Conservation (phyloP, 2,797 vertebrate genomes). For the Chloroceryle amazona region DNA sequence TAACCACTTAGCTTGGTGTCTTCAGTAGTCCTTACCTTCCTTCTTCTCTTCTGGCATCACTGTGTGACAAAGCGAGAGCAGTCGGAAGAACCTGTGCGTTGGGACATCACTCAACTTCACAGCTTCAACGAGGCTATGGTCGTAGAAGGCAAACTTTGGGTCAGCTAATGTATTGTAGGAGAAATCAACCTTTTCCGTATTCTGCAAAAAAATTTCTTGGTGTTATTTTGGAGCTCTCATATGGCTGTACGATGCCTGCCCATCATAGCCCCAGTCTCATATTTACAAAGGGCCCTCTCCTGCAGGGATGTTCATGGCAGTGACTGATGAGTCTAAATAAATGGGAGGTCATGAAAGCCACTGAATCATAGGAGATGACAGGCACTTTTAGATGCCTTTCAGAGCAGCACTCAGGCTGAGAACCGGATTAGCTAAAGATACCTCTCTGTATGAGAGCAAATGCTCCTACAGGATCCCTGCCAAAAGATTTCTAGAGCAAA, state of each 20-base stretch:
- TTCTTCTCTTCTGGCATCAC: conserved; percentile 94
- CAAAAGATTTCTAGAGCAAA: neutral
- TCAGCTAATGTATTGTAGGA: conserved; percentile 90
- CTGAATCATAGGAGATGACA: neutral
- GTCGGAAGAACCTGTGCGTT: conserved; percentile 87
- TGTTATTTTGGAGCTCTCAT: neutral
- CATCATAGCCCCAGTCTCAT: neutral
- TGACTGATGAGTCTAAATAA: neutral
- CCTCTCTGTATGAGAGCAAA: neutral
- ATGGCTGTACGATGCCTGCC: neutral
- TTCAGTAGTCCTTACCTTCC: conserved; percentile 82
- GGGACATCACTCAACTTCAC: conserved; percentile 80
- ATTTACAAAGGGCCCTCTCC: neutral
- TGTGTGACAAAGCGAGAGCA: conserved; percentile 93
- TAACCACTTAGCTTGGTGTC: neutral
- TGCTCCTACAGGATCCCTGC: neutral
- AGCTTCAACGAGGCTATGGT: conserved; percentile 86
- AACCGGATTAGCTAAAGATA: neutral
- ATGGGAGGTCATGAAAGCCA: neutral
- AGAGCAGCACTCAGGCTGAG: neutral
- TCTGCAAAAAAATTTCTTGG: conserved; percentile 75
- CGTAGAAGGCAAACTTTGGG: conserved; percentile 90
- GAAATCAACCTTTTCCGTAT: conserved; percentile 89
- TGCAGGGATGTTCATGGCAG: neutral
- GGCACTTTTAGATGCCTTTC: neutral